Evolutionary conservation across 2,797 vertebrate genomes (phyloP).

Genomic region (Betta splendens): DNA sequence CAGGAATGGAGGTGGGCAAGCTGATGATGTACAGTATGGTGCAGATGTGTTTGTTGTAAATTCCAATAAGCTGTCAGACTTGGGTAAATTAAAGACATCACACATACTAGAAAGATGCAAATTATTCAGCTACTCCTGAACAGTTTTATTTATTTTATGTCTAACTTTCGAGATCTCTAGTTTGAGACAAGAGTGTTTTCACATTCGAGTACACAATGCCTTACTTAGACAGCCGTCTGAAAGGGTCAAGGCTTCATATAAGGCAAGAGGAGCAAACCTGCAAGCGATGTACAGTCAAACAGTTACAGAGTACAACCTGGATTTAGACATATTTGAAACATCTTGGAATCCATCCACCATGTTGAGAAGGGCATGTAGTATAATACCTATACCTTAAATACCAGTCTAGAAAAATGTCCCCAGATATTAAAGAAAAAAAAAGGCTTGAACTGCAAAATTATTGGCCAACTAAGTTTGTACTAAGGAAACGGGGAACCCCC

Average conservation of each 20-base stretch:
- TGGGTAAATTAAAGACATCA: slow-evolving; percentile 17
- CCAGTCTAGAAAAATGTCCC: slow-evolving; percentile 40
- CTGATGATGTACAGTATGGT: not conserved
- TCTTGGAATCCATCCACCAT: slow-evolving; percentile 50
- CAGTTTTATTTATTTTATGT: slow-evolving; percentile 72
- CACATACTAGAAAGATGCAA: slow-evolving; percentile 34
- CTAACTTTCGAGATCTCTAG: slow-evolving; percentile 71
- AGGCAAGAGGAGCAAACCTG: slow-evolving; percentile 75
- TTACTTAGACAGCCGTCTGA: slow-evolving; percentile 59
- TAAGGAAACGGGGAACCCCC: too few species aligned
- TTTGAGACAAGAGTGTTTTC: slow-evolving; percentile 75
- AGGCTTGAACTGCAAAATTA: too few species aligned
- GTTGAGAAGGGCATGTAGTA: slow-evolving; percentile 34
- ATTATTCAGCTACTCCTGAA: slow-evolving; percentile 63
- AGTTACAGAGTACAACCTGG: slow-evolving; percentile 69
- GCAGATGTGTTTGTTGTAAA: not conserved
- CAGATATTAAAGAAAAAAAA: slow-evolving; percentile 28
- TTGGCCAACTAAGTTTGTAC: too few species aligned
- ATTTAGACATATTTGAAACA: slow-evolving; percentile 54
- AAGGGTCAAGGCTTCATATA: slow-evolving; percentile 64
- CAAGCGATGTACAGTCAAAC: slow-evolving; percentile 66
- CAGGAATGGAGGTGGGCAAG: too few species aligned
- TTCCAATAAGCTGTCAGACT: not conserved
- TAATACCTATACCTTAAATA: slow-evolving; percentile 49
- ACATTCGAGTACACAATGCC: slow-evolving; percentile 79